Evolutionary conservation across 2,113 vertebrate species (phyloP).

Genomic region (Trinectes maculatus): DNA sequence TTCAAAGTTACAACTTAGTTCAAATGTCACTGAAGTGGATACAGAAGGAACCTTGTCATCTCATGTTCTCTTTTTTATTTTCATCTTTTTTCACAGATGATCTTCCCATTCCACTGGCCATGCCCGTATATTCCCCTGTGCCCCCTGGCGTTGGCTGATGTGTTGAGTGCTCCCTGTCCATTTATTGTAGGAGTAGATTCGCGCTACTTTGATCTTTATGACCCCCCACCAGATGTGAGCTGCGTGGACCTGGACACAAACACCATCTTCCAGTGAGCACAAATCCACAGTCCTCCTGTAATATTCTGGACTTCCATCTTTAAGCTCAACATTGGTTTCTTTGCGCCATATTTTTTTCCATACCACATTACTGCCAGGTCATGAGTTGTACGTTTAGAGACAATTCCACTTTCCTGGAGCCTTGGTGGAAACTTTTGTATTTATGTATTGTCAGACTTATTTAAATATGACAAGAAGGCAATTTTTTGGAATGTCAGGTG

Average conservation of each 20-base stretch:
- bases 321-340: slow-evolving; percentile 20
- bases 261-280: slow-evolving; percentile 96
- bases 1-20: not conserved
- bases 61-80: too few relatives aligned
- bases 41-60: too few relatives aligned
- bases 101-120: slow-evolving; percentile 98
- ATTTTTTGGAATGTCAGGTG: slow-evolving; percentile 29
- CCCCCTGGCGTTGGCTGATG: slow-evolving; percentile 94
- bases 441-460: slow-evolving; percentile 41
- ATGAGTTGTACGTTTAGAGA: slow-evolving; percentile 45
- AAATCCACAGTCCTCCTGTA: too few relatives aligned
- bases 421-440: slow-evolving; percentile 22
- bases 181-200: slow-evolving; percentile 99
- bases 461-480: slow-evolving; percentile 22
- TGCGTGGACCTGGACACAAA: slow-evolving; percentile 99
- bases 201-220: slow-evolving; percentile 97
- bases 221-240: slow-evolving; percentile 95
- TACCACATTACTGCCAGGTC: slow-evolving; percentile 33
- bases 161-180: slow-evolving; percentile 94
- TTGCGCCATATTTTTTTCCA: slow-evolving; percentile 12
- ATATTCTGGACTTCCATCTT: not conserved
- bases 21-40: not conserved
- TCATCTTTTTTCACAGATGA: slow-evolving; percentile 86
- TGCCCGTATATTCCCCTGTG: slow-evolving; percentile 98
- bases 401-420: slow-evolving; percentile 7